A percentile compares a stretch with the other conserved stretches of the same genome.
Conservation (phyloP, 1,140 invertebrate genomes). For the Chironomus tepperi region DNA sequence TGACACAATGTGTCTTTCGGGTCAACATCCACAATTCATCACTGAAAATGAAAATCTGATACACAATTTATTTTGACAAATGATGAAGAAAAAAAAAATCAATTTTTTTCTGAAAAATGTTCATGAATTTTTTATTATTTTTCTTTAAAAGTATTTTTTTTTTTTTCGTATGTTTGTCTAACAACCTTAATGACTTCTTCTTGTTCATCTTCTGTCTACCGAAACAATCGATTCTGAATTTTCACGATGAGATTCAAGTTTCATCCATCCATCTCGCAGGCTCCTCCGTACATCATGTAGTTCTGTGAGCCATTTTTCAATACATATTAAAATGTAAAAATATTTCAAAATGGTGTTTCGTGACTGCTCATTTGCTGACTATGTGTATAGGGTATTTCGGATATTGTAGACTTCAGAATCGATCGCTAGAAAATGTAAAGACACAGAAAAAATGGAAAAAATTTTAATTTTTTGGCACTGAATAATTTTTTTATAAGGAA, state of each 20-base stretch:
- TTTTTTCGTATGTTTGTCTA: neutral
- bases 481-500: neutral
- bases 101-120: neutral
- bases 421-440: neutral
- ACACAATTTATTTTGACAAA: neutral
- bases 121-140: slow-evolving; percentile 5
- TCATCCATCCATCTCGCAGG: too few species aligned
- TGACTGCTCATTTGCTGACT: slow-evolving; percentile 17
- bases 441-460: neutral
- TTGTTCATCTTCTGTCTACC: neutral
- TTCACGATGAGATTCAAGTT: too few species aligned
- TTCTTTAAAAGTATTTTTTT: neutral
- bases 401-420: slow-evolving; percentile 6
- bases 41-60: too few species aligned
- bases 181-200: neutral
- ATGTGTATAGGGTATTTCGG: neutral
- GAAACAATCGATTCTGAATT: too few species aligned
- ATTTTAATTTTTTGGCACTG: neutral
- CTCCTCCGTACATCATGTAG: too few species aligned
- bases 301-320: neutral
- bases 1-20: too few species aligned
- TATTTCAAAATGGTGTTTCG: slow-evolving; percentile 20
- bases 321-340: slow-evolving; percentile 15
- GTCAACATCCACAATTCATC: too few species aligned
- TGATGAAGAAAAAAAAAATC: neutral